Evolutionary conservation across 2,797 vertebrate species (phyloP).

Genomic region (Sarcoramphus papa): DNA sequence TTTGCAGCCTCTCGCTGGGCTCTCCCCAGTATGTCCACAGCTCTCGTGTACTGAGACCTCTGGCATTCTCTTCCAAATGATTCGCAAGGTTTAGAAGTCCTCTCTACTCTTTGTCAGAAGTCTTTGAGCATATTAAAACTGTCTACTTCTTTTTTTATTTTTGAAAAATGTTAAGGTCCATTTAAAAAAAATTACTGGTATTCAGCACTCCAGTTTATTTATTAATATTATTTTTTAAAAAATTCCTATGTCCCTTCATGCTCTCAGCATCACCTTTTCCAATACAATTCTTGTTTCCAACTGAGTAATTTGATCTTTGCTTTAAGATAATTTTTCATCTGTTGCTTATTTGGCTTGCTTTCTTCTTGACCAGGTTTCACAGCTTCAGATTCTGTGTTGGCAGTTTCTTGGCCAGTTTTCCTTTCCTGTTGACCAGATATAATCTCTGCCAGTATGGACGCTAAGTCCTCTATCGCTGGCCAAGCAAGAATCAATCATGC

Average conservation of each 20-base stretch:
- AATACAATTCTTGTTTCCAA: neutral
- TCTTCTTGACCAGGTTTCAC: constrained; percentile 60
- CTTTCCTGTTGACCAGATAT: constrained; percentile 60
- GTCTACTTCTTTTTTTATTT: neutral
- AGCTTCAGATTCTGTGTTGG: constrained; percentile 57
- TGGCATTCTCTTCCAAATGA: neutral
- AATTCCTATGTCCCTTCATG: neutral
- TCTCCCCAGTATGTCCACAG: neutral
- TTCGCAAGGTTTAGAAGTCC: neutral
- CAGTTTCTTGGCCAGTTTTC: constrained; percentile 62
- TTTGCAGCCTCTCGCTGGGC: neutral
- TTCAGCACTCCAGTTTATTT: neutral
- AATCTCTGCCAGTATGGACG: constrained; percentile 49
- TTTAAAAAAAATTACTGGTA: neutral
- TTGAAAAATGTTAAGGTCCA: neutral
- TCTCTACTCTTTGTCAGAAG: neutral
- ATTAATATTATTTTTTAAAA: neutral
- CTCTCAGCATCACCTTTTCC: neutral
- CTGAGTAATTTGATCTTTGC: constrained; percentile 28
- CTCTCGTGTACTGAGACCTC: neutral
- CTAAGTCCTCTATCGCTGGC: constrained; percentile 15
- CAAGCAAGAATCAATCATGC: constrained; percentile 49
- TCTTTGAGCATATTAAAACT: neutral
- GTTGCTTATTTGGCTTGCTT: constrained; percentile 63
- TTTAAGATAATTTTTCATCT: constrained; percentile 62